Evolutionary conservation across 2,888 invertebrate genomes (phyloP).

Genomic region (Muschampia plurimacula): DNA sequence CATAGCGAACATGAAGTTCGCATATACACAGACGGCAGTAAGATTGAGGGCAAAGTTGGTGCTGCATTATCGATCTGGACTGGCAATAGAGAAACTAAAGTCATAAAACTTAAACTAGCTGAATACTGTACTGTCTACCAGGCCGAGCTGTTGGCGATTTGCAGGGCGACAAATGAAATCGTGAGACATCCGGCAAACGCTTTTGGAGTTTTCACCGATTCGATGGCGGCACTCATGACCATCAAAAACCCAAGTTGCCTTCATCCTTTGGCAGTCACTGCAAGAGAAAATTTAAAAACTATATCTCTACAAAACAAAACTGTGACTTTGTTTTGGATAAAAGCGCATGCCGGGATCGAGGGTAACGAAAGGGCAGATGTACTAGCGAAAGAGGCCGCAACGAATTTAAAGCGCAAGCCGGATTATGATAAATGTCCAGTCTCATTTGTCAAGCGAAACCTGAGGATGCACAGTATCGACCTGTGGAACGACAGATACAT

Average conservation of each 20-base stretch:
- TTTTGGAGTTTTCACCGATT: conserved; percentile 33
- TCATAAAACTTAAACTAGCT: conserved; percentile 34
- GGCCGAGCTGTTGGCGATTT: conserved; percentile 36
- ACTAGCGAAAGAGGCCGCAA: conserved; percentile 34
- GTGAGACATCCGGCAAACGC: neutral
- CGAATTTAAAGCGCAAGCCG: neutral
- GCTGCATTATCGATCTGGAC: conserved; percentile 35
- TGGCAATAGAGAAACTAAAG: conserved; percentile 17
- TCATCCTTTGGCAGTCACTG: conserved; percentile 35
- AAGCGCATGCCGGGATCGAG: conserved; percentile 38
- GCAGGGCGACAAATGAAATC: conserved; percentile 17
- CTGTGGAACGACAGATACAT: conserved; percentile 28
- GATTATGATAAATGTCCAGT: conserved; percentile 10
- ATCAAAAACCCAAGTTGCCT: conserved; percentile 15
- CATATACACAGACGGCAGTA: conserved; percentile 44
- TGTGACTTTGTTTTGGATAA: conserved; percentile 40
- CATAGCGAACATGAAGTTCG: neutral
- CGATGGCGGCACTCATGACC: conserved; percentile 30
- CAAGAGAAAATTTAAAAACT: conserved; percentile 14
- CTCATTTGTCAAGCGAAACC: conserved; percentile 20
- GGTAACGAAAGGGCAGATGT: conserved; percentile 41
- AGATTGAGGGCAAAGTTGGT: conserved; percentile 39
- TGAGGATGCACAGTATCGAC: conserved; percentile 13
- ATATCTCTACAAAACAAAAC: conserved; percentile 11
- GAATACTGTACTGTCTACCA: conserved; percentile 40